Percentiles rank a stretch among this genome's conserved stretches.
These are phyloP conservation scores for Bellardia pandia DNA, from an alignment of 2,888 invertebrate genomes.

Conservation along the genomic window DNA sequence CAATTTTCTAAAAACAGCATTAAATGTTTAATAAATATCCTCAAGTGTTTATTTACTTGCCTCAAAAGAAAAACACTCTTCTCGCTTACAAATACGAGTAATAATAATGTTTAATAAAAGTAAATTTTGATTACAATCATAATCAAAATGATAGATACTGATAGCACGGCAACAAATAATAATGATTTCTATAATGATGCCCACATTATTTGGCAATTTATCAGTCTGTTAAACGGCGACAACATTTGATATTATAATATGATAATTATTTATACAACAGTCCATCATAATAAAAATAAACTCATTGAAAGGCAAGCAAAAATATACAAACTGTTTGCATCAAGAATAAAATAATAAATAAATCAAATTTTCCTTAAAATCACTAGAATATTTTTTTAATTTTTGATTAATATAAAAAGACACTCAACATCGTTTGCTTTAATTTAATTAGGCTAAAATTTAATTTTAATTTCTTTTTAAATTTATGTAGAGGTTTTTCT, in stretches of 20 bases:
- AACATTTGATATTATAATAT: not conserved
- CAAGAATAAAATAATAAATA: not conserved
- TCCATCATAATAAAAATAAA: not conserved
- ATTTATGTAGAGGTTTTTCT: no score
- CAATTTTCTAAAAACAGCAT: not conserved
- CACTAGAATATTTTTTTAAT: not conserved
- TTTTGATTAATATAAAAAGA: no score
- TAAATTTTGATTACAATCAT: constrained; percentile 15
- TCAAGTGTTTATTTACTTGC: no score
- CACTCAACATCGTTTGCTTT: no score
- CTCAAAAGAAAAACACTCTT: no score
- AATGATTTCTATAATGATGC: not conserved
- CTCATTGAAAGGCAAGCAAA: not conserved
- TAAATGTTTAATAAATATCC: no score
- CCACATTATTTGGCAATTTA: not conserved
- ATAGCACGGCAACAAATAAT: not conserved
- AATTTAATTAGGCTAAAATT: no score
- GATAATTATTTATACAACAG: not conserved
- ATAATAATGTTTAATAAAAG: not conserved
- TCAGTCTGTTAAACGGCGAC: constrained; percentile 1
- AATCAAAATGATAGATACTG: constrained; percentile 8
- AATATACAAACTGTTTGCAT: not conserved
- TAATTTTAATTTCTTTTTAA: no score
- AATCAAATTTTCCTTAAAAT: not conserved
- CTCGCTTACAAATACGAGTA: no score